Evolutionary conservation across 2,113 vertebrate species (phyloP), one percentile per base, ranked within the genome.

Genomic region (Alosa alosa): DNA sequence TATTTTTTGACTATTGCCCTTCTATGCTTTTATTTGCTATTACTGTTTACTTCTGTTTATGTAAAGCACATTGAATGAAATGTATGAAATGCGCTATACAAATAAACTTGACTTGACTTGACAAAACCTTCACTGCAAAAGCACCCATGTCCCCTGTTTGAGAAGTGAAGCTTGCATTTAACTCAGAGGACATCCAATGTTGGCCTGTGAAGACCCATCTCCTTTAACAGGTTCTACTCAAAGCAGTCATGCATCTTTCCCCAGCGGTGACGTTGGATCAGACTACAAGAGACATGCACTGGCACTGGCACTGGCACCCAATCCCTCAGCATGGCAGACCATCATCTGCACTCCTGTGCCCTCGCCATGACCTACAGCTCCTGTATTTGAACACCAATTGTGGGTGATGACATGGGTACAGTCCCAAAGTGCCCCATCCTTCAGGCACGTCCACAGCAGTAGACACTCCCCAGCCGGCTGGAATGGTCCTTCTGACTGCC

Each of bases 391-490:
- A 81, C 36, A 22, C 50, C 31, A 46, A 83, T 86, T 83, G 49
- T 82, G 22, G 45, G 39, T 10, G 44, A 84, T 64, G 50, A 75
- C 83, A 89, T 31, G 47, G 64, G 82, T 60, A 50, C 47, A 46
- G 84, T 60, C 3, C 44, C 83, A 83, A 87, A 89, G 84, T 88
- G 82, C 49, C 68, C 82, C 78, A 44, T 44, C 83, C 85, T 81
- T 47, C 4, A 82, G 87, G 86, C 89, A 89, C 83, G 85, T 83
- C 81, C 55, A 20, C 46, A 36, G 46, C 18, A 75, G 82, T 84
- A 52, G 72, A 72, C 72, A 55, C 64, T 52, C 83, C 52, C 8
- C 49, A 81, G 83, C 84, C 18, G 57, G 22, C 44, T 22, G 49
- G 84, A n/a, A 82, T 84, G 84, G 85, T 45, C 47, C 49, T 84